These are phyloP conservation scores for Rhea americana DNA, from an alignment of 2,113 vertebrate genomes.

Conservation along the genomic window DNA sequence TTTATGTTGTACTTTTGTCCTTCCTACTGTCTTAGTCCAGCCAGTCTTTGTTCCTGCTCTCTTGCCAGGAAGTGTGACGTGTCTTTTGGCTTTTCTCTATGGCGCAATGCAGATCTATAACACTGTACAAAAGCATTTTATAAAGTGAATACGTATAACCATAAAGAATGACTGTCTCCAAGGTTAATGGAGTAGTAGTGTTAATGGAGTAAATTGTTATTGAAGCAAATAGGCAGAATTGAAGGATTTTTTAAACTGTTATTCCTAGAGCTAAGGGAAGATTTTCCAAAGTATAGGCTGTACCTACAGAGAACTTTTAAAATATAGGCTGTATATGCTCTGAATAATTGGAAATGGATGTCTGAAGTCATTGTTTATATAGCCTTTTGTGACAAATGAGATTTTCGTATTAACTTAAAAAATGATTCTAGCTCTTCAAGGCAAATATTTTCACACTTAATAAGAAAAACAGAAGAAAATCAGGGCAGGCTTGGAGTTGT, in stretches of 20 bases:
- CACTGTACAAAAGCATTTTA: slow-evolving; percentile 13
- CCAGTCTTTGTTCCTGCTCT: neutral
- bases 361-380: slow-evolving; percentile 8
- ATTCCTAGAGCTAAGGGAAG: neutral
- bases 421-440: neutral
- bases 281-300: neutral
- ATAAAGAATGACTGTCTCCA: neutral
- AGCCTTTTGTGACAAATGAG: neutral
- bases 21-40: slow-evolving; percentile 20
- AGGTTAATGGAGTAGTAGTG: slow-evolving; percentile 33
- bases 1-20: slow-evolving; percentile 20
- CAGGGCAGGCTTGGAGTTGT: neutral
- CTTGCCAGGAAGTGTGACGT: slow-evolving; percentile 7
- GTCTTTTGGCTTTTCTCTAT: slow-evolving; percentile 34
- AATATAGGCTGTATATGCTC: neutral
- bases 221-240: slow-evolving; percentile 15
- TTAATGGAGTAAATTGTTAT: slow-evolving; percentile 35
- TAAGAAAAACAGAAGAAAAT: neutral
- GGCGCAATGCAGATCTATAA: slow-evolving; percentile 44
- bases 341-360: slow-evolving; percentile 5
- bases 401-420: slow-evolving; percentile 24
- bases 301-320: neutral
- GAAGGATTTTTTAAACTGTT: neutral
- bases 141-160: neutral
- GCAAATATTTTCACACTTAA: neutral